These are phyloP conservation scores for Bradypus variegatus DNA, from an alignment of 2,797 vertebrate genomes.

Conservation along the genomic window DNA sequence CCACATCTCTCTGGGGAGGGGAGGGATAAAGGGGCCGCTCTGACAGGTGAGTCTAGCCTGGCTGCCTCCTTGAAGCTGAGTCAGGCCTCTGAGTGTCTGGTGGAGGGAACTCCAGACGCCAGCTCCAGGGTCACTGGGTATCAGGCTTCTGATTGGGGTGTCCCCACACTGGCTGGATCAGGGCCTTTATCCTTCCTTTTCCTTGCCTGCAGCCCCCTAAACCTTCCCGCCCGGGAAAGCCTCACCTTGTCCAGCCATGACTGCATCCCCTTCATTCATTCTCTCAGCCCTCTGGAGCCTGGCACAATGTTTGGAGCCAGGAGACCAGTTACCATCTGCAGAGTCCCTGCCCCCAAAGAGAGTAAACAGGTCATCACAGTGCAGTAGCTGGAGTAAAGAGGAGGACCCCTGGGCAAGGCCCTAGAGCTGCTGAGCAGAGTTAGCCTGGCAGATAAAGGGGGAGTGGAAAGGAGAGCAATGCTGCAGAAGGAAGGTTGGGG, in stretches of 20 bases:
- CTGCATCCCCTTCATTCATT: neutral
- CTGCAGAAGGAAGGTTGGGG: neutral
- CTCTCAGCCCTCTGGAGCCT: neutral
- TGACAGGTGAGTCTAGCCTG: neutral
- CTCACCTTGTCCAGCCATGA: neutral
- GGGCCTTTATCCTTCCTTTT: neutral
- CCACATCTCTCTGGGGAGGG: neutral
- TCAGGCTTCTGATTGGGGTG: neutral
- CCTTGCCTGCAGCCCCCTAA: neutral
- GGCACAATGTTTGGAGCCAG: neutral
- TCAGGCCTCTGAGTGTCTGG: neutral
- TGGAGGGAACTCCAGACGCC: neutral
- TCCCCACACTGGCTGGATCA: neutral
- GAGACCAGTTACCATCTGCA: neutral
- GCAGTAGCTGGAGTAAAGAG: neutral
- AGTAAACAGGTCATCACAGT: fast-evolving
- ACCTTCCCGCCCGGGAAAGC: neutral
- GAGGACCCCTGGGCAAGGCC: neutral
- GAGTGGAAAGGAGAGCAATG: fast-evolving
- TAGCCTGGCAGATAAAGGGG: neutral
- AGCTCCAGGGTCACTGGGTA: neutral
- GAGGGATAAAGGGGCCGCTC: neutral
- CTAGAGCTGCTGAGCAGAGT: neutral
- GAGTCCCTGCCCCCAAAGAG: neutral
- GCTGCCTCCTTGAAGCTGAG: neutral